Evolutionary conservation across 2,113 vertebrate genomes (phyloP).

Genomic region (Pholis gunnellus): DNA sequence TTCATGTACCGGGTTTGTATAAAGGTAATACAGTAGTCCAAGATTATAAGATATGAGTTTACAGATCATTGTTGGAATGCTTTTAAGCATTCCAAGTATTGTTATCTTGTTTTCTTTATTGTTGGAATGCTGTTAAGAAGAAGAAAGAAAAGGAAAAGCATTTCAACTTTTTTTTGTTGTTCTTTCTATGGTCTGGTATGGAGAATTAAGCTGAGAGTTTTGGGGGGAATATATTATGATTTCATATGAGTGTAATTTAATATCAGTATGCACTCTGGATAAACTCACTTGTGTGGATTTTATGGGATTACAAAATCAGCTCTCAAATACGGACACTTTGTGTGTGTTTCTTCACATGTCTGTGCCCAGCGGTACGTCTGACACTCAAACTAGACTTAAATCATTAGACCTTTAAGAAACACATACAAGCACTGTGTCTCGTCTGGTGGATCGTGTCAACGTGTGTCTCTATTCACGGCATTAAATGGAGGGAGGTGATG

Average conservation of each 20-base stretch:
- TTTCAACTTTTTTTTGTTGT: background rate
- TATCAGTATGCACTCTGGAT: background rate
- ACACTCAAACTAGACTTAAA: conserved; percentile 62
- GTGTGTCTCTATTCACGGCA: conserved; percentile 64
- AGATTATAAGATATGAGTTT: too few relatives aligned
- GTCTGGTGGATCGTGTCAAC: conserved; percentile 49
- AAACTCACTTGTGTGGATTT: background rate
- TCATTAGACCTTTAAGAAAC: conserved; percentile 46
- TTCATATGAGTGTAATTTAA: background rate
- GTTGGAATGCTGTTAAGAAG: too few relatives aligned
- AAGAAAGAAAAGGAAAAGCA: background rate
- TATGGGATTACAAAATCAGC: background rate
- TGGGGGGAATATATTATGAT: background rate
- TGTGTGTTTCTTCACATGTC: conserved; percentile 29
- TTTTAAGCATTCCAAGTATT: too few relatives aligned
- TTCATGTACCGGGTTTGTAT: too few relatives aligned
- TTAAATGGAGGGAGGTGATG: conserved; percentile 74
- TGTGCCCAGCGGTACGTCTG: conserved; percentile 44
- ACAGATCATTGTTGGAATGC: too few relatives aligned
- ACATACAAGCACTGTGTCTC: conserved; percentile 2
- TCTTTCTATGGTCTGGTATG: background rate
- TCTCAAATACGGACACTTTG: conserved; percentile 4
- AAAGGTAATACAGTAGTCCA: too few relatives aligned
- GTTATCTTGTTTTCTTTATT: too few relatives aligned
- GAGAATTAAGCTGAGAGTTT: background rate